phyloP scores from a whole-genome alignment of 2,797 vertebrate genomes.

The Spinus olivaceus region DNA sequence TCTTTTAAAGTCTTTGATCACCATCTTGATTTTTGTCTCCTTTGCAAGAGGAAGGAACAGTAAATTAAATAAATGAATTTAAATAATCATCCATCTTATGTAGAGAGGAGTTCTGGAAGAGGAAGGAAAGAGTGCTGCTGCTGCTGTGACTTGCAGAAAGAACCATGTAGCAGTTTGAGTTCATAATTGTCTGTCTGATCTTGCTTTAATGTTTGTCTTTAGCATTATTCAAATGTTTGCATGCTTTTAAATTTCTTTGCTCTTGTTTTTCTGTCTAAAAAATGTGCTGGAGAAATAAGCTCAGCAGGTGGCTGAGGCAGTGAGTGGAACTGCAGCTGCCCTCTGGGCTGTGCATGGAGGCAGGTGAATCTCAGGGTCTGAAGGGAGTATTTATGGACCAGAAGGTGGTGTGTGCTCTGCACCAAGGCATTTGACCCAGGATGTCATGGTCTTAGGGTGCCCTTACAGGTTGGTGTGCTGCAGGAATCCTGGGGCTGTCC shows the following conservation, averaged over 20 bases:
- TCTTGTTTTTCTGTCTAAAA: neutral
- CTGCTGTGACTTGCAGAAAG: neutral
- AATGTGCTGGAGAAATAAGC: neutral
- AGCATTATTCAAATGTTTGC: neutral
- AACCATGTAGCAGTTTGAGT: neutral
- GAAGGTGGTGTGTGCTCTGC: neutral
- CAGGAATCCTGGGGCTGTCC: neutral
- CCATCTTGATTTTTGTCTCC: neutral
- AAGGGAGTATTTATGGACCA: neutral
- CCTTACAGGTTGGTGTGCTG: neutral
- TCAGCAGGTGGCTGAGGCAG: neutral
- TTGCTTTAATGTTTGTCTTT: neutral
- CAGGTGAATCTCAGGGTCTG: neutral
- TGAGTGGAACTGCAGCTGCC: neutral
- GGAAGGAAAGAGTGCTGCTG: neutral
- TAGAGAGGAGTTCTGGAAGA: neutral
- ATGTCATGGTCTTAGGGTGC: neutral
- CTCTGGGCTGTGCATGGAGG: neutral
- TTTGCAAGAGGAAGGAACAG: slow-evolving; percentile 3
- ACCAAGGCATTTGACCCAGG: neutral
- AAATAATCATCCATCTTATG: neutral
- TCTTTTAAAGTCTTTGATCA: slow-evolving; percentile 50
- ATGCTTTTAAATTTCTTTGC: neutral
- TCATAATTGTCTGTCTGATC: neutral
- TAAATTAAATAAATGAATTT: slow-evolving; percentile 33